phyloP scores from a whole-genome alignment of 2,797 vertebrate species.

The Florisuga fusca region DNA sequence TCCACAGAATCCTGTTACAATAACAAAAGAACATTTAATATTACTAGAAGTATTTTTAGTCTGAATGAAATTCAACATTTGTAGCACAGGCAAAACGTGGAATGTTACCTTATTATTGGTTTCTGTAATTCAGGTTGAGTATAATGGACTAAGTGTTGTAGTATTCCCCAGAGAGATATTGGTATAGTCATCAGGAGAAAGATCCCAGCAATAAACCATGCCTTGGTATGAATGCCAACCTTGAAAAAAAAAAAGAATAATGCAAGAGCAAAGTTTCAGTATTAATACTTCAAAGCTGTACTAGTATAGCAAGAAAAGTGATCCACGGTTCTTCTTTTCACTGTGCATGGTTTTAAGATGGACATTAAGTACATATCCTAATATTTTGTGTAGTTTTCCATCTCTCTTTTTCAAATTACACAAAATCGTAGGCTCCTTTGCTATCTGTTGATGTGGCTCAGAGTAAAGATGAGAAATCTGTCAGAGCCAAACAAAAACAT shows the following conservation, averaged over 20 bases:
- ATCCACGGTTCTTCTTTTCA: not conserved
- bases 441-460: not conserved
- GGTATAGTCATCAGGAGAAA: constrained; percentile 98
- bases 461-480: not conserved
- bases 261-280: not conserved
- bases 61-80: not conserved
- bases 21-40: constrained; percentile 59
- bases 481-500: not conserved
- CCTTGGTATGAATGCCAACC: constrained; percentile 94
- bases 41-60: constrained; percentile 6
- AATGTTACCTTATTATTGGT: constrained; percentile 94
- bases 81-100: not conserved
- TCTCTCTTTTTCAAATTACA: not conserved
- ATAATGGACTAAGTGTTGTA: constrained; percentile 97
- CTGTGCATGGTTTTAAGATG: not conserved
- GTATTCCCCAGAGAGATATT: constrained; percentile 95
- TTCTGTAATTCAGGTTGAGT: constrained; percentile 98
- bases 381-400: not conserved
- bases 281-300: not conserved
- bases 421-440: not conserved
- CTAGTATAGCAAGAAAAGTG: not conserved
- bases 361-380: not conserved
- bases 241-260: constrained; percentile 66
- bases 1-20: constrained; percentile 93
- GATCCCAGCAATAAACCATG: constrained; percentile 98